Evolutionary conservation across 2,888 invertebrate species (phyloP), one percentile per base, ranked within the genome.

Genomic region (Metopia argyrocephala): DNA sequence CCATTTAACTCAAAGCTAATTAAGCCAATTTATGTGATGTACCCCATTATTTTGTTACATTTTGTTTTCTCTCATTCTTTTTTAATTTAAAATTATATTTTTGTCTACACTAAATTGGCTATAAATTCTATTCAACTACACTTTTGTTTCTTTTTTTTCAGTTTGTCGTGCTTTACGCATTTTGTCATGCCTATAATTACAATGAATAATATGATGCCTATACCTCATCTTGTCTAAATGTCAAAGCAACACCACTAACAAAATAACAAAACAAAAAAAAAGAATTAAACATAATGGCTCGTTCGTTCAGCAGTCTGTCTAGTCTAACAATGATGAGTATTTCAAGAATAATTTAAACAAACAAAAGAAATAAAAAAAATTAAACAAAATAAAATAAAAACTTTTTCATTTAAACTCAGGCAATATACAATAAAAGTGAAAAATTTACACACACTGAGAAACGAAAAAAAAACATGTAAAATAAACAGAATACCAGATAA

Each of bases 131-230:
- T 4, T 38, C 15, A 38, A 38, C 15, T 38, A 3, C n/a, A 45
- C n/a, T 31, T 21, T 38, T 59, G 59, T 38, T 65, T n/a, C 9
- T 15, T 56, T 3, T 62, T 38, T 50, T 52, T 31, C 3, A 6
- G 12, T 25, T 62, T 21, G 15, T 46, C 25, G 27, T 68, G 38
- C 12, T 57, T 27, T 57, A 68, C 56, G 56, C 68, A 68, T 68
- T 57, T 48, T 56, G 28, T 66, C 71, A 54, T 65, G 70, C 57
- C 54, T 59, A 20, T 66, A 71, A 71, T 78, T 78, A 61, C 68
- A 46, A 46, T 7, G n/a, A 65, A 65, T 52, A 28, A 50, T n/a
- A 20, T 9, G 48, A 18, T 6, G 1, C 20, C 54, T 68, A 54
- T 54, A 25, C 3, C 45, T 31, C 18, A n/a, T 12, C 48, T 20